Base-by-base conservation (phyloP, 2,888 invertebrate species). In the Petrolisthes cinctipes region DNA sequence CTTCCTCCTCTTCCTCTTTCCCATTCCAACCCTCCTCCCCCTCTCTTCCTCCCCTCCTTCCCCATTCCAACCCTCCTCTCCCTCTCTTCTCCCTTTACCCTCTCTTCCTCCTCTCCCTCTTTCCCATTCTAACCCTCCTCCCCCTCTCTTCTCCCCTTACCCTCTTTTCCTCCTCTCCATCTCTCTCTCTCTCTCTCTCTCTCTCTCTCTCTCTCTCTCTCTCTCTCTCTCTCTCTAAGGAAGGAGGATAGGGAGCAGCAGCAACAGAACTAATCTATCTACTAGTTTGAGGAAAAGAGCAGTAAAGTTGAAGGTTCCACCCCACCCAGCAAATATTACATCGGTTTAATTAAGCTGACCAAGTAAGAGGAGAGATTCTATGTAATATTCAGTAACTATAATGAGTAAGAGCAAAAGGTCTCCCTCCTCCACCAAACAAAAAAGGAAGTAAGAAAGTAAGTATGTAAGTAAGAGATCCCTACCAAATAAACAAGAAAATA, bases 181-280 rank as follows among this genome's bases (percentile, higher is more conserved):
- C n/a, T n/a, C n/a, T n/a, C n/a, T n/a, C n/a, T n/a, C n/a, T n/a
- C n/a, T n/a, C n/a, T n/a, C n/a, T n/a, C n/a, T n/a, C n/a, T n/a
- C n/a, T n/a, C n/a, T n/a, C n/a, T n/a, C n/a, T n/a, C n/a, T n/a
- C 81, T 61, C 81, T 61, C 81, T 20, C 61, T 57, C 61, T 81
- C 81, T 20, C 81, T 20, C 81, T 81, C 81, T 57, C 57, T 20
- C 81, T 81, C 81, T 7, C 7, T 23, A 61, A 14, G 61, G 7
- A 61, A 61, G 61, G 14, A 11, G 75, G n/a, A 7, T 11, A n/a
- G n/a, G 37, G n/a, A 75, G 37, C 7, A 14, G 61, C 6, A 61
- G 61, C 6, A 61, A 61, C 14, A 14, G 61, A 61, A 14, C 6
- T 11, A 61, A 61, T 61, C 9, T 61, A 61, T 11, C 9, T 61